phyloP scores from a whole-genome alignment of 2,797 vertebrate species.

The Luscinia megarhynchos region DNA sequence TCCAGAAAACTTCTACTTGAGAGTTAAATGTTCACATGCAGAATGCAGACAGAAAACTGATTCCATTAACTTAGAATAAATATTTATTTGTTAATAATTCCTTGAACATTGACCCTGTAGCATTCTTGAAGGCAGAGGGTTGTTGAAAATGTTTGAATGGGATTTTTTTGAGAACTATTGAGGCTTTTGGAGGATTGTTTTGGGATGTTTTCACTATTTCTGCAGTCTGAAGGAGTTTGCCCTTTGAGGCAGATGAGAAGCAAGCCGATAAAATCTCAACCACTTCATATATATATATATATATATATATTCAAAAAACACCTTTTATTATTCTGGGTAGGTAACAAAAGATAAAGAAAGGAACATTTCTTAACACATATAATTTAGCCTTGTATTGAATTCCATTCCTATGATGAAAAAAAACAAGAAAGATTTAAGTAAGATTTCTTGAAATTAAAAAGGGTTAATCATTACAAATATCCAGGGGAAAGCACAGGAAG shows the following conservation, averaged over 20 bases:
- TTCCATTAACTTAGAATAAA: background rate
- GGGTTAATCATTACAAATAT: background rate
- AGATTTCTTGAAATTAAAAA: background rate
- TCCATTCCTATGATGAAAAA: background rate
- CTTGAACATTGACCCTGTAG: background rate
- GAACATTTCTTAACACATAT: background rate
- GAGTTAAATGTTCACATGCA: background rate
- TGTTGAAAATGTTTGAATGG: accelerated
- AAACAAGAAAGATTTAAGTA: background rate
- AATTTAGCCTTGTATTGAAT: background rate
- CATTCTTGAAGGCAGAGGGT: background rate
- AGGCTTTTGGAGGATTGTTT: background rate
- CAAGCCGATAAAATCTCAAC: background rate
- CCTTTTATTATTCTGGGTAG: background rate
- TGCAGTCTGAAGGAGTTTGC: background rate
- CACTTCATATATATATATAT: background rate
- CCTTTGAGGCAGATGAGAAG: background rate
- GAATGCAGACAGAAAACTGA: background rate
- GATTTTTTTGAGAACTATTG: background rate
- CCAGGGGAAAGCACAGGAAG: background rate
- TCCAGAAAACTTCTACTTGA: background rate
- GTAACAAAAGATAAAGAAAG: background rate
- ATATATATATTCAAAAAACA: background rate
- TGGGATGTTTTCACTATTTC: background rate
- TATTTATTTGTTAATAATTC: background rate